These are phyloP conservation scores for Sinopyrophorus schimmeli DNA, from an alignment of 2,888 invertebrate genomes.

Conservation along the genomic window DNA sequence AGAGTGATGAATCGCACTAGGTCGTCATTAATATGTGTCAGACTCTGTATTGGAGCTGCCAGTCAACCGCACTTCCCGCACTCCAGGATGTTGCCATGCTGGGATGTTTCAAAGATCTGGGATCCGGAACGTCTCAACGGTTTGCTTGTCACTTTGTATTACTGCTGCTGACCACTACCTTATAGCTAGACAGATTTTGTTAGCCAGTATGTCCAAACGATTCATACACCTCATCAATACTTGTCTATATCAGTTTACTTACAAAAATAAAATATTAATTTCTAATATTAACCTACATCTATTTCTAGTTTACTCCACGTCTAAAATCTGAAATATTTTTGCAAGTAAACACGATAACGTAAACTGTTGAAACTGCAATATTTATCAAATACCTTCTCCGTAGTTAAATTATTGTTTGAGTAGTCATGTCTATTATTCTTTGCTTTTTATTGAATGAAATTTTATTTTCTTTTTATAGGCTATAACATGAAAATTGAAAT, in stretches of 20 bases:
- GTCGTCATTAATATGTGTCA: conserved; percentile 58
- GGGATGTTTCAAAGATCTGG: conserved; percentile 33
- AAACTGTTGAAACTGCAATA: no score
- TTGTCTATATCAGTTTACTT: conserved; percentile 34
- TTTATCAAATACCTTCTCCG: no score
- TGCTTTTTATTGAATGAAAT: no score
- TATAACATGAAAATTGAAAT: no score
- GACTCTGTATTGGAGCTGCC: conserved; percentile 55
- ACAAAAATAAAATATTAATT: conserved; percentile 18
- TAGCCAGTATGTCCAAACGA: conserved; percentile 38
- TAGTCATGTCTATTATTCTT: no score
- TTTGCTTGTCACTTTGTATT: conserved; percentile 44
- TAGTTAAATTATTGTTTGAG: no score
- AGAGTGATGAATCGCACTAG: conserved; percentile 56
- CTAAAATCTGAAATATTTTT: no score
- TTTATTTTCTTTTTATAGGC: no score
- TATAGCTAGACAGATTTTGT: conserved; percentile 45
- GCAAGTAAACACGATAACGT: no score
- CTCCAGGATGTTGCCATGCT: conserved; percentile 27
- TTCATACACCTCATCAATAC: conserved; percentile 35
- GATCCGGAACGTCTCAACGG: conserved; percentile 43
- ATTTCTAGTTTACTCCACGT: no score
- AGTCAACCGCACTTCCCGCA: conserved; percentile 44
- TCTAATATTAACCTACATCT: no score
- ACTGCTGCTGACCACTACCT: conserved; percentile 41